Conservation (phyloP, 2,888 invertebrate genomes). For the Philereme vetulata region DNA sequence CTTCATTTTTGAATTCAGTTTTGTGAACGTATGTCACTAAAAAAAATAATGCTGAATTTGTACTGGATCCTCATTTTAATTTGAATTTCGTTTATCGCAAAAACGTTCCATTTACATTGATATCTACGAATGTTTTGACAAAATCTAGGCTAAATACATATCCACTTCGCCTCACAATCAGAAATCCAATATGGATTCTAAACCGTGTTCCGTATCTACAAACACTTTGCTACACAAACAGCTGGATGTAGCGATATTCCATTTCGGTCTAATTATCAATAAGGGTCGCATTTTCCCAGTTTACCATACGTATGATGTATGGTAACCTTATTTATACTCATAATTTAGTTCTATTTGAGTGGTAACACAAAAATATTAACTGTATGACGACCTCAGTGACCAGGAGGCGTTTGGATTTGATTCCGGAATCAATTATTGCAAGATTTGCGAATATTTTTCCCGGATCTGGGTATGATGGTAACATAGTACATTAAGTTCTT, state of each 20-base stretch:
- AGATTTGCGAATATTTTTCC: too few relatives aligned
- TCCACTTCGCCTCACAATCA: slow-evolving; percentile 10
- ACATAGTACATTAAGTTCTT: too few relatives aligned
- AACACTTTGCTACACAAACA: slow-evolving; percentile 25
- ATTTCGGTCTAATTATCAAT: slow-evolving; percentile 23
- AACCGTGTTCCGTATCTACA: slow-evolving; percentile 24
- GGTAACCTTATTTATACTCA: too few relatives aligned
- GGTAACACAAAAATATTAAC: too few relatives aligned
- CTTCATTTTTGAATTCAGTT: too few relatives aligned
- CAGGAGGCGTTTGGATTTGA: too few relatives aligned
- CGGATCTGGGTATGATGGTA: too few relatives aligned
- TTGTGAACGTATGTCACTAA: too few relatives aligned
- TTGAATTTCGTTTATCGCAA: background rate
- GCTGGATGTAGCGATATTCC: background rate
- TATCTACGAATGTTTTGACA: slow-evolving; percentile 1
- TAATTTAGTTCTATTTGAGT: too few relatives aligned
- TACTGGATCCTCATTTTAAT: background rate
- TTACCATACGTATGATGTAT: background rate
- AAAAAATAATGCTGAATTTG: too few relatives aligned
- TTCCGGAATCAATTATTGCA: too few relatives aligned
- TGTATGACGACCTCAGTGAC: too few relatives aligned
- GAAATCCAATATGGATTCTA: slow-evolving; percentile 23
- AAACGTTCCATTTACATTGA: background rate
- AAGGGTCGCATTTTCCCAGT: slow-evolving; percentile 10
- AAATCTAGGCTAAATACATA: slow-evolving; percentile 22